These are phyloP conservation scores for Sebastes schlegelii DNA, from an alignment of 2,113 vertebrate genomes.

Conservation along the genomic window DNA sequence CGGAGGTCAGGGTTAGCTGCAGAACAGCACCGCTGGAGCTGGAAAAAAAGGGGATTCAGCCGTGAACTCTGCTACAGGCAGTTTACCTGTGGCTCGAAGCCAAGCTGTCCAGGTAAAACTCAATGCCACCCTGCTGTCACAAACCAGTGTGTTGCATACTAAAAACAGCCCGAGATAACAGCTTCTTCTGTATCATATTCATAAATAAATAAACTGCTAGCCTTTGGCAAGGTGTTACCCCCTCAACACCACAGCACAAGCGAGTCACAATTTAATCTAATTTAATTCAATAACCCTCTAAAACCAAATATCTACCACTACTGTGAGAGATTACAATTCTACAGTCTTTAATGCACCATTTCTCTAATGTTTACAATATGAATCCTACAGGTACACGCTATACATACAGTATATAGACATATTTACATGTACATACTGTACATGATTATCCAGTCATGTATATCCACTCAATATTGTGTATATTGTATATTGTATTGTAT, in stretches of 20 bases:
- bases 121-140: background rate
- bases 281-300: too few species aligned
- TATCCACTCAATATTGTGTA: too few species aligned
- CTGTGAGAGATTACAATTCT: too few species aligned
- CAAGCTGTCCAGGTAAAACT: constrained; percentile 4
- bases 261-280: constrained; percentile 4
- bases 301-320: too few species aligned
- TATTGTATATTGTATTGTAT: too few species aligned
- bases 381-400: too few species aligned
- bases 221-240: constrained; percentile 34
- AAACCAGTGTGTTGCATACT: constrained; percentile 11
- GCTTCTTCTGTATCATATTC: constrained; percentile 3
- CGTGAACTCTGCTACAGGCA: background rate
- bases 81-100: constrained; percentile 10
- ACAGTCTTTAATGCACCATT: too few species aligned
- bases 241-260: constrained; percentile 15
- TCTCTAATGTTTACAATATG: too few species aligned
- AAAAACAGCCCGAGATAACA: background rate
- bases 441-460: too few species aligned
- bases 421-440: too few species aligned
- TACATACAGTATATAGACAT: too few species aligned
- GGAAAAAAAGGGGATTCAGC: background rate
- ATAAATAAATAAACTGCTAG: background rate
- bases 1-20: constrained; percentile 19
- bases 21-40: constrained; percentile 2